Conservation (phyloP, 2,888 invertebrate species). For the Pilophorus perplexus region DNA sequence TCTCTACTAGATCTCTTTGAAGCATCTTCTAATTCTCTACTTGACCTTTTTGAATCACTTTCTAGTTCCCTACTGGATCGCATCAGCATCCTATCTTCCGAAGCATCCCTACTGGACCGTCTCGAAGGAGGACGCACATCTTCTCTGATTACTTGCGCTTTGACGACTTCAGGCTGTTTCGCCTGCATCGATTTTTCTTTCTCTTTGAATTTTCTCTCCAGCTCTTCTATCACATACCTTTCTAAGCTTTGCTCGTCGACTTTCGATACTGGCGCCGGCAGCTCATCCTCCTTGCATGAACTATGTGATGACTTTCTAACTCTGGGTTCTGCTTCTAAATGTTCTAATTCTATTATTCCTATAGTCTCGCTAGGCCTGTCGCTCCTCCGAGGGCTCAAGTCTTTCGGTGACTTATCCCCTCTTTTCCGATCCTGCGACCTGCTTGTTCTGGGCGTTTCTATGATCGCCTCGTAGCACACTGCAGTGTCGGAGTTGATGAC, state of each 20-base stretch:
- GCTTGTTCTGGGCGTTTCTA: constrained; percentile 28
- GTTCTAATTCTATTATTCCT: constrained; percentile 29
- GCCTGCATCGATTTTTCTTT: not conserved
- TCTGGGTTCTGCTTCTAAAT: constrained; percentile 43
- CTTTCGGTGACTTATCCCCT: constrained; percentile 1
- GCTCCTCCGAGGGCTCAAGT: too few species aligned
- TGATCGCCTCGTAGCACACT: constrained; percentile 35
- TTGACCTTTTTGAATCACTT: not conserved
- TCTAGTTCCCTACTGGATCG: not conserved
- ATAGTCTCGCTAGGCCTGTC: not conserved
- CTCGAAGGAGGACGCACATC: not conserved
- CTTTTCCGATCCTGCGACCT: not conserved
- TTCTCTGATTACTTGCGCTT: not conserved
- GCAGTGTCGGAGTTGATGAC: constrained; percentile 44
- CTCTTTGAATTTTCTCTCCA: constrained; percentile 23
- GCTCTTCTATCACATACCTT: constrained; percentile 24
- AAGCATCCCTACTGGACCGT: not conserved
- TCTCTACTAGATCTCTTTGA: not conserved
- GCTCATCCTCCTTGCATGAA: constrained; percentile 3
- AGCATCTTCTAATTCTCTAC: not conserved
- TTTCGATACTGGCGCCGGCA: too few species aligned
- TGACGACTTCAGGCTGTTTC: not conserved
- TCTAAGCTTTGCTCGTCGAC: constrained; percentile 19
- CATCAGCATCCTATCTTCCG: constrained; percentile 4
- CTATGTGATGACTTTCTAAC: constrained; percentile 33